Conservation (phyloP, 2,113 vertebrate species). For the Morone saxatilis region DNA sequence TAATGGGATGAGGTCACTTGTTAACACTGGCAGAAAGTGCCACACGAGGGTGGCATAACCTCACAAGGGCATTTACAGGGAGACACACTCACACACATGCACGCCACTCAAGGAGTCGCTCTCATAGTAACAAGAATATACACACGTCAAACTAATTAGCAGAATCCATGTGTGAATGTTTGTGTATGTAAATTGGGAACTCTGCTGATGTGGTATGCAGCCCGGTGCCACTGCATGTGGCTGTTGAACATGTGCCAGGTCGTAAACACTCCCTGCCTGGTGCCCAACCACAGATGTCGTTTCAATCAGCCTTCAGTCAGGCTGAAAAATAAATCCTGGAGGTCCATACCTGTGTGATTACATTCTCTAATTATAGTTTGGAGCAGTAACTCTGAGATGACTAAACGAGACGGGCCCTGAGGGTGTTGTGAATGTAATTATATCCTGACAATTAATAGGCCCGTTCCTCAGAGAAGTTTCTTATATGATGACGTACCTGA, state of each 20-base stretch:
- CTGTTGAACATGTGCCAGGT: conserved; percentile 67
- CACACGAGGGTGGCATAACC: conserved; percentile 61
- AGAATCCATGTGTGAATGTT: conserved; percentile 43
- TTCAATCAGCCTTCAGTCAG: conserved; percentile 70
- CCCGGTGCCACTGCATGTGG: conserved; percentile 67
- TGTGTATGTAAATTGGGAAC: conserved; percentile 52
- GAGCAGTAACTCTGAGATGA: conserved; percentile 68
- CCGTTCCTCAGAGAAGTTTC: conserved; percentile 69
- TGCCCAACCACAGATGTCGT: conserved; percentile 67
- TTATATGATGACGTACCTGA: conserved; percentile 69
- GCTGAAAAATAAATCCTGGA: conserved; percentile 76
- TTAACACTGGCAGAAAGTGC: conserved; percentile 72
- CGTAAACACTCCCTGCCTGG: conserved; percentile 68
- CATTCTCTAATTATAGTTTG: conserved; percentile 79
- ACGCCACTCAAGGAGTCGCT: conserved; percentile 40
- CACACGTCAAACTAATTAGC: conserved; percentile 48
- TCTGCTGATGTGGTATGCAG: conserved; percentile 30
- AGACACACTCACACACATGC: conserved; percentile 19
- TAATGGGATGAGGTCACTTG: conserved; percentile 76
- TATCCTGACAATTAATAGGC: conserved; percentile 80
- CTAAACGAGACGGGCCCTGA: conserved; percentile 70
- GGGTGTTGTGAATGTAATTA: conserved; percentile 80
- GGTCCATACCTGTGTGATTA: conserved; percentile 80
- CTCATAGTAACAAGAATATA: conserved; percentile 33
- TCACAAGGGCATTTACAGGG: conserved; percentile 45